Evolutionary conservation across 2,888 invertebrate species (phyloP), one percentile per base, ranked within the genome.

Genomic region (Drosophila sordidula): DNA sequence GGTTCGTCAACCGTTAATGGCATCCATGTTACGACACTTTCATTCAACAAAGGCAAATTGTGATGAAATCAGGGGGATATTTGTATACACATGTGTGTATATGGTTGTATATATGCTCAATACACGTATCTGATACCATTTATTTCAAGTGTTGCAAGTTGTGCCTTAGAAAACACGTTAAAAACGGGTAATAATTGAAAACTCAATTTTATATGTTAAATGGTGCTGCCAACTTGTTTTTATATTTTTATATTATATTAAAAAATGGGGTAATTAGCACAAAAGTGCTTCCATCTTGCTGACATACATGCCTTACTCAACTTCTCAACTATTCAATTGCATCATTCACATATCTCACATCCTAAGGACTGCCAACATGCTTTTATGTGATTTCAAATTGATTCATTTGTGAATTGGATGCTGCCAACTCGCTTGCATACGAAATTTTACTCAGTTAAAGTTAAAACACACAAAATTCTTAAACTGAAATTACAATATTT

Each of bases 41-140:
- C 55, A 71, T 76, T 55, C 70, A 70, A 76, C 41, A 66, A 49
- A 41, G 54, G 16, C 44, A 67, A 62, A 73, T 45, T 50, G 11
- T 32, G n/a, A 12, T 39, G 25, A n/a, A 12, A 39, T 26, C 1
- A 62, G 16, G 1, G 9, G 9, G 6, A 38, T 9, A 34, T 14
- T 54, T 22, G n/a, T 18, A 5, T 8, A 32, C 3, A 16, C 4
- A 26, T 14, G 25, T 12, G 1, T 26, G 11, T 14, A 12, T 12
- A 25, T 25, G 16, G 39, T 6, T 51, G n/a, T 12, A 36, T 56
- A 9, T 56, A 22, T 14, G 12, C 22, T 9, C 4, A n/a, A 14
- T 59, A 6, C 12, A 12, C 11, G 34, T 34, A 34, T 12, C 34
- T 34, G 4, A 4, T 34, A 12, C 12, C 34, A 4, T 12, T 12